Base-by-base conservation (phyloP, 2,888 invertebrate genomes). In the Ochropacha duplaris region DNA sequence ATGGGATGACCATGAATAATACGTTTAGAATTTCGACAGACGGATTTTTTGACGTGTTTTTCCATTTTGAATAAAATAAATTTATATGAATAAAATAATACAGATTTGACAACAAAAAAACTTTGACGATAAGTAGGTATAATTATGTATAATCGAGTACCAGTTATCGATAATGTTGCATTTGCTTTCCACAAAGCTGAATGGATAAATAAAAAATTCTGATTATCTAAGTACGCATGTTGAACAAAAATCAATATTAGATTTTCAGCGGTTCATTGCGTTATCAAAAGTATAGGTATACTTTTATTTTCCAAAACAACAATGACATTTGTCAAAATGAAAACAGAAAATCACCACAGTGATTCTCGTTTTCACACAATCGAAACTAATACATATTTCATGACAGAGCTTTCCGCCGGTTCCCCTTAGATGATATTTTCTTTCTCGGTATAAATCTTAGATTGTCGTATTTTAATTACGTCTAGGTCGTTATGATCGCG, bases 311-410 rank as follows among this genome's bases (percentile, higher is more conserved):
- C 44, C 16, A 16, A 44, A 44, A 44, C 44, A 44, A 44, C 44
- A 44, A 44, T 44, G 44, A 44, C 44, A 44, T 44, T 44, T 44
- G 19, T 19, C 44, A 6, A 44, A 44, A 44, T 19, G 19, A 9
- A 19, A 44, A 44, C 26, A 58, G 60, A 54, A 58, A 59, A 58
- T 63, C 64, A 58, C 60, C 61, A 60, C 57, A 54, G 72, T 76
- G 76, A 76, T 62, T 71, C 16, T 72, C 61, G 57, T 56, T 72
- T 74, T 79, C 44, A 19, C 19, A 44, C 64, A 64, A 60, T 66
- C 67, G 65, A 56, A 66, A 66, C 54, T 55, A 77, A 87, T 86
- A 78, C 80, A 83, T 84, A 83, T 85, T 86, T 84, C 84, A 86
- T 86, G 83, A 83, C 74, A 44, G 14, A 44, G 44, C 56, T 56